A percentile compares a stretch with the other conserved stretches of the same genome.
phyloP scores from a whole-genome alignment of 1,140 invertebrate species.

The Diorhabda carinulata region DNA sequence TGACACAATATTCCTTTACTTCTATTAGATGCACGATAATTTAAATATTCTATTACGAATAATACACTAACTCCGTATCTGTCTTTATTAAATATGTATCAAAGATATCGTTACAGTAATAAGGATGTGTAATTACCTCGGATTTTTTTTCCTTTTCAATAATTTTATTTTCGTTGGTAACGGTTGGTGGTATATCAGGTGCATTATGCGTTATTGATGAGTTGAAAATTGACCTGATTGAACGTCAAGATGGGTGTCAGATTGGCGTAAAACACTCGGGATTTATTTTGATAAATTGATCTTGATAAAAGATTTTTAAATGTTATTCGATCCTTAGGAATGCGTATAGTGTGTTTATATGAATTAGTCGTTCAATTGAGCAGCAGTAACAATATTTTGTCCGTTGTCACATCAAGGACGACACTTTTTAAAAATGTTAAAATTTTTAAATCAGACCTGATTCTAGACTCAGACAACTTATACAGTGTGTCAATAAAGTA shows the following conservation, averaged over 20 bases:
- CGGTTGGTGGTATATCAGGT: slow-evolving; percentile 1
- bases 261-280: neutral
- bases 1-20: too few relatives aligned
- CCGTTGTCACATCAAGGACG: too few relatives aligned
- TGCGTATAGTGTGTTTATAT: neutral
- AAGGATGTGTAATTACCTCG: neutral
- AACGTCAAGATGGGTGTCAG: slow-evolving; percentile 1
- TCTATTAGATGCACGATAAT: too few relatives aligned
- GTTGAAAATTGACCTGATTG: neutral
- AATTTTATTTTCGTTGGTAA: neutral
- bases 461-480: too few relatives aligned
- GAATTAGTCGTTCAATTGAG: neutral
- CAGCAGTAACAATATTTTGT: neutral
- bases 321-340: neutral
- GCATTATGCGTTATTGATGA: slow-evolving; percentile 2
- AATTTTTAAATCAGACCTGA: too few relatives aligned
- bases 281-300: neutral
- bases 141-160: neutral
- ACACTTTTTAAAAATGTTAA: too few relatives aligned
- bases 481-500: too few relatives aligned
- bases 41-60: too few relatives aligned
- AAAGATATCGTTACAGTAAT: slow-evolving; percentile 3
- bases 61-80: too few relatives aligned
- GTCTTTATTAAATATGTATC: neutral
- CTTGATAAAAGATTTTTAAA: neutral